phyloP scores from a whole-genome alignment of 2,797 vertebrate genomes.

The Neomorphus geoffroyi region DNA sequence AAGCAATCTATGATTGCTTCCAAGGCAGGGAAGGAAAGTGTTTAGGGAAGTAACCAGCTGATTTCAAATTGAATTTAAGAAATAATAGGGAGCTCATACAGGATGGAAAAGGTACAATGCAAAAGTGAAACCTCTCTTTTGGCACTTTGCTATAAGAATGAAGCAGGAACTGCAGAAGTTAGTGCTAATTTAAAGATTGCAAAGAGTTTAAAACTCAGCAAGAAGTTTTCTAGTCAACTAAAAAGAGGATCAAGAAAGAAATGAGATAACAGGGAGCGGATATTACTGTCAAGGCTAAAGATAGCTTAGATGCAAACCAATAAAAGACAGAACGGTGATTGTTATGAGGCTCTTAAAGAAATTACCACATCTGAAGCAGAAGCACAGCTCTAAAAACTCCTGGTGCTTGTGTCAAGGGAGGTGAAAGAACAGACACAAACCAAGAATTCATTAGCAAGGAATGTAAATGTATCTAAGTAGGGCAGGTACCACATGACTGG shows the following conservation, averaged over 20 bases:
- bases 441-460: not conserved
- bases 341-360: not conserved
- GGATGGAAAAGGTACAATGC: not conserved
- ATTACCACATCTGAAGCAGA: not conserved
- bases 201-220: not conserved
- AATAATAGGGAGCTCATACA: not conserved
- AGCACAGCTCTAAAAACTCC: not conserved
- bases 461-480: not conserved
- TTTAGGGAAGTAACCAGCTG: not conserved
- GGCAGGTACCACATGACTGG: not conserved
- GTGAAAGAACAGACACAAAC: not conserved
- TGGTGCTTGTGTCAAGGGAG: not conserved
- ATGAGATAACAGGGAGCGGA: not conserved
- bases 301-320: not conserved
- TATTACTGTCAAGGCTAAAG: not conserved
- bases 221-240: not conserved
- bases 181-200: not conserved
- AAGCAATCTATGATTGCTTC: not conserved
- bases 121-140: not conserved
- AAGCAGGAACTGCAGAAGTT: not conserved
- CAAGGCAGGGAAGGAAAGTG: not conserved
- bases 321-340: not conserved
- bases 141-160: not conserved
- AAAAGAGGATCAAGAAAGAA: not conserved
- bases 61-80: not conserved